A percentile compares a stretch with the other conserved stretches of the same genome.
phyloP scores from a whole-genome alignment of 2,888 invertebrate species.

The Portevinia maculata region DNA sequence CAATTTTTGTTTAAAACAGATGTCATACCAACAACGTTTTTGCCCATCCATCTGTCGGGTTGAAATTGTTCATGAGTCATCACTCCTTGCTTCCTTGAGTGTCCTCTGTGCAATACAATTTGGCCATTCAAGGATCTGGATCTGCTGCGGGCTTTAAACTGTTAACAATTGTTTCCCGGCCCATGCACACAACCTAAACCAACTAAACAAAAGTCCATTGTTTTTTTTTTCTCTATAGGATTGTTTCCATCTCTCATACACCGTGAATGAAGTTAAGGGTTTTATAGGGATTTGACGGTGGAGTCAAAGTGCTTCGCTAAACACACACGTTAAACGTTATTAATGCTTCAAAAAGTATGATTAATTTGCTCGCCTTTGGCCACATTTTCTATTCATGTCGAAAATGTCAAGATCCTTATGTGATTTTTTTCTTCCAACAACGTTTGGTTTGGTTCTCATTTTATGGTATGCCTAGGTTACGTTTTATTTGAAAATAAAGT shows the following conservation, averaged over 20 bases:
- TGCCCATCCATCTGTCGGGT: slow-evolving; percentile 30
- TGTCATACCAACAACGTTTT: neutral
- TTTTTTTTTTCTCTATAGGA: neutral
- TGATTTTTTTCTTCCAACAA: neutral
- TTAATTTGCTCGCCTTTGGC: slow-evolving; percentile 10
- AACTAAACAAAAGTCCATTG: slow-evolving; percentile 27
- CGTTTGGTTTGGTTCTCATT: too few species aligned
- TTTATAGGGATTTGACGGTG: neutral
- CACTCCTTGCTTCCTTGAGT: neutral
- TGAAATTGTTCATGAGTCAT: slow-evolving; percentile 25
- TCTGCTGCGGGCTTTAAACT: slow-evolving; percentile 39
- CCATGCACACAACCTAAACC: slow-evolving; percentile 23
- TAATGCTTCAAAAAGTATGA: slow-evolving; percentile 25
- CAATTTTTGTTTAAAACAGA: too few species aligned
- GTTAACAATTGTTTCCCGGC: slow-evolving; percentile 36
- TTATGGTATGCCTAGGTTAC: neutral
- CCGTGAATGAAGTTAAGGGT: slow-evolving; percentile 10
- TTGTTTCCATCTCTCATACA: slow-evolving; percentile 10
- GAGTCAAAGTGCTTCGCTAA: slow-evolving; percentile 2
- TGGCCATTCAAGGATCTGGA: slow-evolving; percentile 3
- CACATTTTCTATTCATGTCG: neutral
- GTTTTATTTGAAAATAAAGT: neutral
- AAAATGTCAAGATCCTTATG: slow-evolving; percentile 9
- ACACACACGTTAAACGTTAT: slow-evolving; percentile 6
- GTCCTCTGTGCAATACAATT: neutral